Evolutionary conservation across 2,888 invertebrate genomes (phyloP).

Genomic region (Eristalis pertinax): DNA sequence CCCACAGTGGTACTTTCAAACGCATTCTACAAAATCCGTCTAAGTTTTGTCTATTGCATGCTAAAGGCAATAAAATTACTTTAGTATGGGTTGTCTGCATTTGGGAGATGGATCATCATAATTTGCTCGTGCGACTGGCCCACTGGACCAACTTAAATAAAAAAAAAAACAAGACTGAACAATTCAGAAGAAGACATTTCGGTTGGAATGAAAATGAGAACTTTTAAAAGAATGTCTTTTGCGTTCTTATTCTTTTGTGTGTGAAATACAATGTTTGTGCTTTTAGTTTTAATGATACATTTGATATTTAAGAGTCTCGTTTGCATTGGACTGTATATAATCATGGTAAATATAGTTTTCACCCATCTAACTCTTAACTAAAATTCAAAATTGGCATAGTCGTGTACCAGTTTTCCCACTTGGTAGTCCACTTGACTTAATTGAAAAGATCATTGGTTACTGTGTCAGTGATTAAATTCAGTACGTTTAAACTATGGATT

Average conservation of each 20-base stretch:
- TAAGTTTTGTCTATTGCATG: constrained; percentile 10
- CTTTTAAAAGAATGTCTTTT: background rate
- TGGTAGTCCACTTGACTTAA: background rate
- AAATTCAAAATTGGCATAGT: background rate
- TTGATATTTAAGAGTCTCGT: background rate
- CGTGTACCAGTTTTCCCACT: background rate
- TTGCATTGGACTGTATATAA: background rate
- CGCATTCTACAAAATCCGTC: constrained; percentile 22
- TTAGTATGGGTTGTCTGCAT: constrained; percentile 25
- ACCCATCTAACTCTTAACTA: background rate
- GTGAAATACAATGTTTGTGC: background rate
- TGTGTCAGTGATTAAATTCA: background rate
- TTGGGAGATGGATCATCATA: constrained; percentile 24
- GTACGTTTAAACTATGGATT: too few relatives aligned
- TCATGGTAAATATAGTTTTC: background rate
- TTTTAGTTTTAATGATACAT: background rate
- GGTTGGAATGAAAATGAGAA: background rate
- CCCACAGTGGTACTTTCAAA: constrained; percentile 26
- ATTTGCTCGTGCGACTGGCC: constrained; percentile 2
- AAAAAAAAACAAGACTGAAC: background rate
- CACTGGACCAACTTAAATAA: background rate
- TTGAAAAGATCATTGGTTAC: background rate
- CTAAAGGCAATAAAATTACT: constrained; percentile 30
- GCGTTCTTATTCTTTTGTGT: background rate
- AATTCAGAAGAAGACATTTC: background rate